These are phyloP conservation scores for Equus quagga DNA, from an alignment of 2,113 vertebrate genomes.

Conservation along the genomic window DNA sequence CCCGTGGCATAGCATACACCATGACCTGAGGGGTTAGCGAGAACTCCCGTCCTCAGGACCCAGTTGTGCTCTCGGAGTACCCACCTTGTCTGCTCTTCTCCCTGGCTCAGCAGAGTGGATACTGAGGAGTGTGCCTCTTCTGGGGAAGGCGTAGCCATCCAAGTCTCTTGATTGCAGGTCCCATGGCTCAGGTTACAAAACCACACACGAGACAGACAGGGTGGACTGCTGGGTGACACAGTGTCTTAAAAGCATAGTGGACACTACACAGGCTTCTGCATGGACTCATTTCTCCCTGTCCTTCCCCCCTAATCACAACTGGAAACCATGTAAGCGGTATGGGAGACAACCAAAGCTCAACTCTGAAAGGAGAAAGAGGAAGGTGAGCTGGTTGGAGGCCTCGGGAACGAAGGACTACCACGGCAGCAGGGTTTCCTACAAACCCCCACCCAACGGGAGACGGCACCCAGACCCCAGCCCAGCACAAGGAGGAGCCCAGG, in stretches of 20 bases:
- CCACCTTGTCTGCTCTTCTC: not conserved
- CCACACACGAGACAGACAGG: not conserved
- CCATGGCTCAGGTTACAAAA: not conserved
- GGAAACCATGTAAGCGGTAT: not conserved
- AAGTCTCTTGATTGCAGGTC: not conserved
- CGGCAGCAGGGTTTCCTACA: no score
- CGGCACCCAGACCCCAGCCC: no score
- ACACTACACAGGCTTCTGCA: not conserved
- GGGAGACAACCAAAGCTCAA: not conserved
- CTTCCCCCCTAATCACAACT: not conserved
- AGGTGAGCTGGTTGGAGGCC: not conserved
- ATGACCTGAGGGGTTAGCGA: no score
- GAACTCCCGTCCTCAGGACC: not conserved
- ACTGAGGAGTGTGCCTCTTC: not conserved
- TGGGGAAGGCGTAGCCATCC: not conserved
- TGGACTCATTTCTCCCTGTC: not conserved
- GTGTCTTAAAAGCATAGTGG: not conserved
- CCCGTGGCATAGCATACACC: not conserved
- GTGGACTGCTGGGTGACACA: no score
- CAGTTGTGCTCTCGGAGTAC: not conserved
- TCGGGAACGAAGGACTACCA: not conserved
- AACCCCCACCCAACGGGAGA: not conserved
- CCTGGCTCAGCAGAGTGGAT: not conserved
- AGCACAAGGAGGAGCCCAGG: not conserved
- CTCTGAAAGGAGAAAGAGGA: not conserved